A percentile compares a stretch with the other conserved stretches of the same genome.
phyloP scores from a whole-genome alignment of 1,140 invertebrate species.

The Oncopodura yosiiana region DNA sequence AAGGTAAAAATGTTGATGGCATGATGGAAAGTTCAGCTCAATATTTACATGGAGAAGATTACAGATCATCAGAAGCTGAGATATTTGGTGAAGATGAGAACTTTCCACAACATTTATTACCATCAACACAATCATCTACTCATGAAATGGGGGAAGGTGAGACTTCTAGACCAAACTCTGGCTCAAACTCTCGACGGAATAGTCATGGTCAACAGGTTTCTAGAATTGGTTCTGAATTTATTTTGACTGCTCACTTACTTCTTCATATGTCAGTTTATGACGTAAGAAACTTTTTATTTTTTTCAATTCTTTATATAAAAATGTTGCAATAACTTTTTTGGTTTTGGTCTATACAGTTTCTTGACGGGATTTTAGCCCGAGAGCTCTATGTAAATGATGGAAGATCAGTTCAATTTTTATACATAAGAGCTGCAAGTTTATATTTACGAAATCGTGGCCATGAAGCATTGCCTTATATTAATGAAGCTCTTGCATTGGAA shows the following conservation, averaged over 20 bases:
- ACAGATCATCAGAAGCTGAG: too few species aligned
- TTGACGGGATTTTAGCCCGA: slow-evolving; percentile 23
- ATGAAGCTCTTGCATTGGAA: slow-evolving; percentile 20
- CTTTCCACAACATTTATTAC: too few species aligned
- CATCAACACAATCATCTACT: too few species aligned
- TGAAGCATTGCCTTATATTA: slow-evolving; percentile 18
- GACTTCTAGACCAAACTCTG: too few species aligned
- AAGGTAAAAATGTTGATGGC: too few species aligned
- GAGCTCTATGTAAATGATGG: slow-evolving; percentile 6
- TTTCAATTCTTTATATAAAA: neutral
- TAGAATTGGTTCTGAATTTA: slow-evolving; percentile 25
- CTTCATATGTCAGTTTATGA: slow-evolving; percentile 26
- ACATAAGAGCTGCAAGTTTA: slow-evolving; percentile 16
- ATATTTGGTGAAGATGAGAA: too few species aligned
- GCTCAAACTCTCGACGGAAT: too few species aligned
- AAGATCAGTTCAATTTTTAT: slow-evolving; percentile 14
- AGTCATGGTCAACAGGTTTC: too few species aligned
- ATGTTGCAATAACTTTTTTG: neutral
- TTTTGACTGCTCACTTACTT: slow-evolving; percentile 30
- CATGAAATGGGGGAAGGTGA: too few species aligned
- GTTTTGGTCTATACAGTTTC: slow-evolving; percentile 13
- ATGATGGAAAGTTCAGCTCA: too few species aligned
- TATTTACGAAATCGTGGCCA: slow-evolving; percentile 11
- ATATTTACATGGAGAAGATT: too few species aligned
- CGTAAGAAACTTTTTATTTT: slow-evolving; percentile 1